These are phyloP conservation scores for Pheosia tremula DNA, from an alignment of 2,888 invertebrate genomes.

Conservation along the genomic window DNA sequence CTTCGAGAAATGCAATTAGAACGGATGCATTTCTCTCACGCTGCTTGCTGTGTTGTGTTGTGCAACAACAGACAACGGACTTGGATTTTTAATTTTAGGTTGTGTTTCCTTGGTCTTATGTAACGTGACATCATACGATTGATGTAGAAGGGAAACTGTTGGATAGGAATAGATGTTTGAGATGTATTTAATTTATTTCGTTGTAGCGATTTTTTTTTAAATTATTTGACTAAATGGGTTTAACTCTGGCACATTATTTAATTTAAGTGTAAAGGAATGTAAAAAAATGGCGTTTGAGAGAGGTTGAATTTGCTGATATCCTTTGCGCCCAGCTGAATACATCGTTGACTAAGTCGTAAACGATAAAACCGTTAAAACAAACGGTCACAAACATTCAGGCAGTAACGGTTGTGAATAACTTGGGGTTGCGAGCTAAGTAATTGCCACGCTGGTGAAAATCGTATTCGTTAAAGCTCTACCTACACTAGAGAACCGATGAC, in stretches of 20 bases:
- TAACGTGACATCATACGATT: conserved; percentile 29
- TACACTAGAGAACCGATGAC: background rate
- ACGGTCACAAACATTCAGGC: conserved; percentile 14
- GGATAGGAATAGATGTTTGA: background rate
- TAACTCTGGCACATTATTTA: background rate
- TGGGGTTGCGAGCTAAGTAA: conserved; percentile 25
- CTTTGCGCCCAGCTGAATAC: conserved; percentile 1
- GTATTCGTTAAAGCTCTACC: conserved; percentile 19
- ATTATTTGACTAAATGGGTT: background rate
- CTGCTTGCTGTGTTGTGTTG: conserved; percentile 48
- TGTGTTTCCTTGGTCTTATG: conserved; percentile 36
- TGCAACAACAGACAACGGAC: conserved; percentile 54
- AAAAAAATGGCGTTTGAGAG: background rate
- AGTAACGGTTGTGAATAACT: conserved; percentile 23
- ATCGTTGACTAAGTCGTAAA: conserved; percentile 7
- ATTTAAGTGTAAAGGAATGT: too few species aligned
- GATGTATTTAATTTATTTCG: background rate
- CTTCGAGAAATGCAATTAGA: conserved; percentile 74
- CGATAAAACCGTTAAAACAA: conserved; percentile 19
- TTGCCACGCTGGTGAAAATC: conserved; percentile 24
- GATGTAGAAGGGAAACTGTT: background rate
- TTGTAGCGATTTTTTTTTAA: background rate
- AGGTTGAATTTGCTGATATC: background rate
- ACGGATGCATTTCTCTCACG: conserved; percentile 64
- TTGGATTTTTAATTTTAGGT: conserved; percentile 54